These are phyloP conservation scores for Caenorhabditis briggsae DNA, from an alignment of 1,140 invertebrate genomes.

Conservation along the genomic window DNA sequence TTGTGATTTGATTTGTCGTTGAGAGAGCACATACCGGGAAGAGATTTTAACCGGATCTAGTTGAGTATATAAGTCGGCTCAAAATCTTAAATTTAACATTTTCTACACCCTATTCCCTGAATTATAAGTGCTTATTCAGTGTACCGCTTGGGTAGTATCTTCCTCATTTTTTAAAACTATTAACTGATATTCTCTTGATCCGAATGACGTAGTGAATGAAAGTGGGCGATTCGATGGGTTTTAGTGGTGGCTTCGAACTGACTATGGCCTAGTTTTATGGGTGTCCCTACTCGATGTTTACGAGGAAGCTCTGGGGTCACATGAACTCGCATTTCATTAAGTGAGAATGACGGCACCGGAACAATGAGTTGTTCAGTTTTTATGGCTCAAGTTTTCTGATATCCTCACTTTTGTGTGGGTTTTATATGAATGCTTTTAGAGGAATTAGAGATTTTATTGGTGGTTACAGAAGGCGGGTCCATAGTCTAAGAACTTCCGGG, in stretches of 20 bases:
- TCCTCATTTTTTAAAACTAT: neutral
- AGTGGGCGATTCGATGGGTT: neutral
- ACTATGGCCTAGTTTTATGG: neutral
- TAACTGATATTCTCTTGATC: neutral
- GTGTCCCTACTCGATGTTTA: slow-evolving; percentile 2
- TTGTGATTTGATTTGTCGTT: slow-evolving; percentile 7
- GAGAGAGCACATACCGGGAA: neutral
- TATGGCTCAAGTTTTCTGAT: neutral
- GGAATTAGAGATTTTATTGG: too few relatives aligned
- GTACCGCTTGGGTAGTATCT: neutral
- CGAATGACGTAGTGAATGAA: neutral
- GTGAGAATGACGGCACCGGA: slow-evolving; percentile 10
- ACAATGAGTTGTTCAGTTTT: neutral
- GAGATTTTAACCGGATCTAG: neutral
- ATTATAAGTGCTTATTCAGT: too few relatives aligned
- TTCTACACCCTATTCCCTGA: too few relatives aligned
- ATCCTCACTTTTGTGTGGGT: too few relatives aligned
- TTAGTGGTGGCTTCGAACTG: neutral
- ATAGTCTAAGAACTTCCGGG: too few relatives aligned
- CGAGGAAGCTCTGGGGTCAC: neutral
- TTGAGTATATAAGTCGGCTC: neutral
- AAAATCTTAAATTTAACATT: neutral
- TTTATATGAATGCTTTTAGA: too few relatives aligned
- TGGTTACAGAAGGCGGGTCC: too few relatives aligned
- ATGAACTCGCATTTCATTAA: slow-evolving; percentile 5